Percentiles rank a stretch among this genome's conserved stretches.
Evolutionary conservation across 2,888 invertebrate species (phyloP).

Genomic region (Apantesis nais): DNA sequence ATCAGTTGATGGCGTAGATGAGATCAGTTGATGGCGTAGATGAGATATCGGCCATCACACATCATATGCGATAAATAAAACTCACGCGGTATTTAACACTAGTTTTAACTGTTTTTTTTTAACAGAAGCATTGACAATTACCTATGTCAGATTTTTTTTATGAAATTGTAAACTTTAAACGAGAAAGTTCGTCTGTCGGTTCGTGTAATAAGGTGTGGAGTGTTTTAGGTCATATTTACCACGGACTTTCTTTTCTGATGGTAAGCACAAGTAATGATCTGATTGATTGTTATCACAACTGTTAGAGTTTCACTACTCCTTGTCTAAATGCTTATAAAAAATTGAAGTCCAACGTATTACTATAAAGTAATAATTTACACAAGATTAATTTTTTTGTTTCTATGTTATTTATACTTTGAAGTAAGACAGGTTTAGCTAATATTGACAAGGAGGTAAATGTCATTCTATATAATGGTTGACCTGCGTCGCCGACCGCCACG

Average conservation of each 20-base stretch:
- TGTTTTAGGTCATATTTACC: no score
- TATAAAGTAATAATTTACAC: neutral
- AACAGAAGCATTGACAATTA: neutral
- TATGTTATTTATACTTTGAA: no score
- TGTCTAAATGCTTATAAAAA: neutral
- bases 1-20: no score
- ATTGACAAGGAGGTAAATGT: constrained; percentile 34
- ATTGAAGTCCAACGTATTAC: neutral
- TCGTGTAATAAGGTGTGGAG: no score
- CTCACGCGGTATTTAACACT: no score
- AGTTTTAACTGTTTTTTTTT: no score
- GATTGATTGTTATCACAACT: neutral
- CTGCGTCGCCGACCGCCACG: constrained; percentile 53
- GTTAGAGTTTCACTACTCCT: neutral
- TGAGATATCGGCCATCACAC: no score
- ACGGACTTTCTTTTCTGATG: neutral
- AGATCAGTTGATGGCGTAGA: no score
- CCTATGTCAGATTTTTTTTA: neutral
- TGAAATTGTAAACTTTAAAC: neutral
- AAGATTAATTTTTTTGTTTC: neutral
- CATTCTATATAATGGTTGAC: constrained; percentile 42
- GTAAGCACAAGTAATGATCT: neutral
- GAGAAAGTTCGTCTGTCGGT: neutral
- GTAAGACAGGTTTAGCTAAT: constrained; percentile 19
- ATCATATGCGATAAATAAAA: no score